A percentile compares a stretch with the other conserved stretches of the same genome.
Conservation (phyloP, 2,888 invertebrate genomes). For the Ametastegia equiseti region DNA sequence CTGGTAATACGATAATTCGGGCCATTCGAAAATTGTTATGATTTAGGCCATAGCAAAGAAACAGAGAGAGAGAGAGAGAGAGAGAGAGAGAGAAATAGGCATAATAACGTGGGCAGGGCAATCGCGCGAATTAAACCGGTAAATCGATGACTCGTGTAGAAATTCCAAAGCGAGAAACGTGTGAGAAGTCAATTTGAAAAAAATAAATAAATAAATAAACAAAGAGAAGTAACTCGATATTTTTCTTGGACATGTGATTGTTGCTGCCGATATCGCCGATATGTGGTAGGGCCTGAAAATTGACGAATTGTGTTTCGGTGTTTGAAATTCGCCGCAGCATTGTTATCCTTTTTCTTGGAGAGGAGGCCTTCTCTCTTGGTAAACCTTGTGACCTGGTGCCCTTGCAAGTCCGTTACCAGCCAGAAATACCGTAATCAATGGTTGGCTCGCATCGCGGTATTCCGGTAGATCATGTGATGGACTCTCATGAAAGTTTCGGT, state of each 20-base stretch:
- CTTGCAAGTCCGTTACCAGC: constrained; percentile 43
- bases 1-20: constrained; percentile 9
- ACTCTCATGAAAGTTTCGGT: constrained; percentile 3
- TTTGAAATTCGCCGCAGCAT: constrained; percentile 7
- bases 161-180: not conserved
- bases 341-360: constrained; percentile 8
- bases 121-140: constrained; percentile 32
- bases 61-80: constrained; percentile 30
- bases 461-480: constrained; percentile 34
- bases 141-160: not conserved
- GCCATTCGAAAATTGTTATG: constrained; percentile 31
- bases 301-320: not conserved
- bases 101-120: not conserved
- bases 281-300: not conserved
- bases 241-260: not conserved
- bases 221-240: not conserved
- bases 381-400: constrained; percentile 38
- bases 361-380: constrained; percentile 6
- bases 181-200: not conserved
- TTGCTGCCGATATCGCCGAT: not conserved
- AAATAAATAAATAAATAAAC: not conserved
- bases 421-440: constrained; percentile 35
- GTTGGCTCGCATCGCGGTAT: constrained; percentile 31
- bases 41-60: constrained; percentile 38
- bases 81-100: constrained; percentile 17